phyloP scores from a whole-genome alignment of 2,797 vertebrate species.

The Luscinia megarhynchos region DNA sequence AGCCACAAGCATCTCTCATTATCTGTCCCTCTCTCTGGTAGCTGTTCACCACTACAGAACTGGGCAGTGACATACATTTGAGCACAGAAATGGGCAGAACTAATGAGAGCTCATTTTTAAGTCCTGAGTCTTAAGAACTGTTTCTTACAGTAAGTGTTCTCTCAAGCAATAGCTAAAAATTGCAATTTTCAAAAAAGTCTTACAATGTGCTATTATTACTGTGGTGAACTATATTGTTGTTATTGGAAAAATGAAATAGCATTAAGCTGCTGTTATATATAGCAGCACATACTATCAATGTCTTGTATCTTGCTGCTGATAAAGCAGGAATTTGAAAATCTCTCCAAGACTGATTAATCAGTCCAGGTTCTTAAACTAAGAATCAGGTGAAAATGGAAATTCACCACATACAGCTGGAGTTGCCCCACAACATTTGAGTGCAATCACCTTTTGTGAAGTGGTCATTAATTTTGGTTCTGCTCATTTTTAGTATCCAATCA shows the following conservation, averaged over 20 bases:
- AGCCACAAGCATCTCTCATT: not conserved
- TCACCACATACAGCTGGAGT: not conserved
- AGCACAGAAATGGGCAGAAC: not conserved
- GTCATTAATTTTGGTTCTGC: not conserved
- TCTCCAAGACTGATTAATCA: not conserved
- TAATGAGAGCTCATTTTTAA: not conserved
- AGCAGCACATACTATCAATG: not conserved
- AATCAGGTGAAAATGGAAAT: not conserved
- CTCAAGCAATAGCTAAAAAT: not conserved
- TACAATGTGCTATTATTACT: not conserved
- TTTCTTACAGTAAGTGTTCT: not conserved
- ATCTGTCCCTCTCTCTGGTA: not conserved
- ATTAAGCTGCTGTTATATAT: not conserved
- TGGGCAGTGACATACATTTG: not conserved
- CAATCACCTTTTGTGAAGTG: not conserved
- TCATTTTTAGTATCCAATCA: not conserved
- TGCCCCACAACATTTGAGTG: not conserved
- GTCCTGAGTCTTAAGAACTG: not conserved
- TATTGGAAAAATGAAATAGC: not conserved
- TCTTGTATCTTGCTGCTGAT: not conserved
- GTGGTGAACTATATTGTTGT: not conserved
- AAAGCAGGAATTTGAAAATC: not conserved
- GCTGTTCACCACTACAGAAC: not conserved
- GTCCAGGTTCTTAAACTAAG: not conserved
- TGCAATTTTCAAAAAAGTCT: not conserved